Evolutionary conservation across 2,888 invertebrate species (phyloP).

Genomic region (Xestia sexstrigata): DNA sequence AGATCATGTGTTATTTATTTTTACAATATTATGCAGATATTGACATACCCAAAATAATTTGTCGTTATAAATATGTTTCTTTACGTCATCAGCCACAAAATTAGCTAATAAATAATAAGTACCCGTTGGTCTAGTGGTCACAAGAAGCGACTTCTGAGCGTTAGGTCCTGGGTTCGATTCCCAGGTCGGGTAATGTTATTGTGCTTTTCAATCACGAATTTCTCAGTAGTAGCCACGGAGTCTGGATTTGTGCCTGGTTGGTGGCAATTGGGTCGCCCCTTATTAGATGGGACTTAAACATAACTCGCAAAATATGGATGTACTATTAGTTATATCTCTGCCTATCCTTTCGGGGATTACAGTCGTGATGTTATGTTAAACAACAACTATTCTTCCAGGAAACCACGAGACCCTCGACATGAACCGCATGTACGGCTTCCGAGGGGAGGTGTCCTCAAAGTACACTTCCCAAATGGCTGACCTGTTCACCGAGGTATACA

Average conservation of each 20-base stretch:
- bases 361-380: too few relatives aligned
- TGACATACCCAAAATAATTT: not conserved
- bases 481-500: constrained; percentile 99
- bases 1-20: too few relatives aligned
- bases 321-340: too few relatives aligned
- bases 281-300: not conserved
- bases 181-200: not conserved
- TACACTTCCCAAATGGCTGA: constrained; percentile 99
- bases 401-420: constrained; percentile 99
- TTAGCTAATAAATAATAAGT: too few relatives aligned
- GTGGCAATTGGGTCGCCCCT: too few relatives aligned
- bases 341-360: too few relatives aligned
- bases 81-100: too few relatives aligned
- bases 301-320: too few relatives aligned
- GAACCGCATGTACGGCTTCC: constrained; percentile 99
- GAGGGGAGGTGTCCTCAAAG: constrained; percentile 99
- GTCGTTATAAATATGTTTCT: too few relatives aligned
- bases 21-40: not conserved
- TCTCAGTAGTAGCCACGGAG: not conserved
- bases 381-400: constrained; percentile 89
- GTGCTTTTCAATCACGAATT: not conserved
- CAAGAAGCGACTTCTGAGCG: not conserved
- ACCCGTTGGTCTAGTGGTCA: not conserved
- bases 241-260: too few relatives aligned
- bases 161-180: not conserved